Conservation (phyloP, 2,113 vertebrate genomes). For the Vulpes vulpes region DNA sequence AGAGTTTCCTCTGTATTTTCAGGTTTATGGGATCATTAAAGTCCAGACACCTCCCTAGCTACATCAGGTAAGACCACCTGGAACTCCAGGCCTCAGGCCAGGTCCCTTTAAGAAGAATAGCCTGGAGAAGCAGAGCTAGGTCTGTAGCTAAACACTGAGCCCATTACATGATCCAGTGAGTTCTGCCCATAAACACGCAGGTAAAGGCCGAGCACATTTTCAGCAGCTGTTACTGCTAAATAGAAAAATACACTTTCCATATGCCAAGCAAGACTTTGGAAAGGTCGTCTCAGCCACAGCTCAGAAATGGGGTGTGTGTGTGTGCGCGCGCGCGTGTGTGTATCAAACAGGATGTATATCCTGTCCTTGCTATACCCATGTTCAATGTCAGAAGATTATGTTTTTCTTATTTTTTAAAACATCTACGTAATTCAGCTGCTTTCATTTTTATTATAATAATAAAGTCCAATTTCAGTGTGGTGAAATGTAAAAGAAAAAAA, state of each 20-base stretch:
- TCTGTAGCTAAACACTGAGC: background rate
- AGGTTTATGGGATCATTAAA: background rate
- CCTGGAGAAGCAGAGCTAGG: background rate
- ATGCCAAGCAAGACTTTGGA: constrained; percentile 36
- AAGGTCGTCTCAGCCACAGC: constrained; percentile 44
- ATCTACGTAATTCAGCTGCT: constrained; percentile 21
- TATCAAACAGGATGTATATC: background rate
- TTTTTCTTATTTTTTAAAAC: background rate
- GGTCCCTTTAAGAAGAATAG: background rate
- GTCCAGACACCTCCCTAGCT: background rate
- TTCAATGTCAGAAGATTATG: constrained; percentile 22
- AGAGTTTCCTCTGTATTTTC: background rate
- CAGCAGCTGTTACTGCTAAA: constrained; percentile 32
- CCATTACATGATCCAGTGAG: background rate
- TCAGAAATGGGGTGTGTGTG: background rate
- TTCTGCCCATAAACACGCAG: constrained; percentile 33
- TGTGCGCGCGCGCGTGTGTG: background rate
- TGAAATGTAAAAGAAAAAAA: constrained; percentile 18
- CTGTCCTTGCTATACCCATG: background rate
- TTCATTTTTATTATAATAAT: constrained; percentile 72
- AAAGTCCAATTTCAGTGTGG: constrained; percentile 21
- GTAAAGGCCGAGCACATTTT: background rate
- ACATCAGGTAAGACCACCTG: constrained; percentile 20
- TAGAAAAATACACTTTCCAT: constrained; percentile 24
- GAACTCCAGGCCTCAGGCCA: background rate